Evolutionary conservation across 1,140 invertebrate genomes (phyloP), one percentile per base, ranked within the genome.

Genomic region (Onthophagus taurus): DNA sequence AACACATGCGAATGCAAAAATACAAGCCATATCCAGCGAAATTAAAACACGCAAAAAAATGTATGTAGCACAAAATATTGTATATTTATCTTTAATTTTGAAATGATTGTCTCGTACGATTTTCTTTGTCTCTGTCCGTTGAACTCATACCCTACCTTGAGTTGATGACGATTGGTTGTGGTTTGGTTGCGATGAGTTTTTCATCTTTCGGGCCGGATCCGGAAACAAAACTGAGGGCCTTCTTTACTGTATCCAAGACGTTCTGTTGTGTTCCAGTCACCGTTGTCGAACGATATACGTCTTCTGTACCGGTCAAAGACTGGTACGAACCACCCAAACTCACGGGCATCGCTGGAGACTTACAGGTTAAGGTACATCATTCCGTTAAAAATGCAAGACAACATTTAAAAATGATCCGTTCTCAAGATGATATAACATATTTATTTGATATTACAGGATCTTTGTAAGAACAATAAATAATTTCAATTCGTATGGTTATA

Each of bases 231-330:
- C 65, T 75, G 65, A 80, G 71, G 31, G 71, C 75, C 63, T 74
- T 76, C 68, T 77, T 80, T 36, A 80, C 64, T 43, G 70, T 72
- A 47, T 78, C 74, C 47, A 79, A 57, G 23, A 79, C 63, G 45
- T 70, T 72, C 30, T 68, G 60, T 19, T 67, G 71, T 47, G 68
- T 67, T 48, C 75, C 74, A 44, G 75, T 69, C 54, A 76, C 69
- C 24, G 76, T 78, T 14, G 76, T 79, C 52, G 72, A 71, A 57
- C 74, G 75, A 68, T 79, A 78, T 39, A 77, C 73, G 63, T 77
- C 72, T 64, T 74, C 72, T 55, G 70, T 61, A 55, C 71, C 72
- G 39, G 70, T 67, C 57, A 79, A 67, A 50, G 76, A 77, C 57
- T 71, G 72, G 68, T 79, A 79, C 55, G 75, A 76, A 58, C 72